These are phyloP conservation scores for Sylvietta virens DNA, from an alignment of 2,113 vertebrate genomes.

Conservation along the genomic window DNA sequence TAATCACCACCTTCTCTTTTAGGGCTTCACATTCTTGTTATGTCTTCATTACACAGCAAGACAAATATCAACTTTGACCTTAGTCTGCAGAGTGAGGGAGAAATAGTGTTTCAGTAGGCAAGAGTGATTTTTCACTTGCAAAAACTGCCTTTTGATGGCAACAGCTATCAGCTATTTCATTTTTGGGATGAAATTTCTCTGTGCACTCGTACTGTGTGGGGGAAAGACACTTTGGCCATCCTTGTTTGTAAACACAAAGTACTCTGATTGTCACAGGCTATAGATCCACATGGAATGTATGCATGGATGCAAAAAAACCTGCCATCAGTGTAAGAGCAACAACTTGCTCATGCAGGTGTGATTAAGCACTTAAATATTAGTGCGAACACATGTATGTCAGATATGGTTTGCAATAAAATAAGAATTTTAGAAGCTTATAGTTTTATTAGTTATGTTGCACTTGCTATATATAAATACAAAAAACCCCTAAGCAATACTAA, in stretches of 20 bases:
- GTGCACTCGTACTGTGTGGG: fast-evolving
- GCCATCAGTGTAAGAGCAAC: neutral
- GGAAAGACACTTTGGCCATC: neutral
- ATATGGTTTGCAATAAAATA: neutral
- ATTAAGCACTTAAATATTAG: neutral
- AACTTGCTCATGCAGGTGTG: neutral
- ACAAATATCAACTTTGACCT: constrained; percentile 36
- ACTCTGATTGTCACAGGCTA: fast-evolving
- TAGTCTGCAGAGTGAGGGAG: neutral
- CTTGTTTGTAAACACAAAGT: neutral
- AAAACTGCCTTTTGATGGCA: constrained; percentile 7
- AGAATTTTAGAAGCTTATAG: neutral
- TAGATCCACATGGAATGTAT: neutral
- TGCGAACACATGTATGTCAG: neutral
- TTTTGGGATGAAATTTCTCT: neutral
- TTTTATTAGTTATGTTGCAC: neutral
- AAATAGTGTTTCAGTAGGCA: neutral
- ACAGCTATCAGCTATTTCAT: neutral
- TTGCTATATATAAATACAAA: neutral
- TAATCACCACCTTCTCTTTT: neutral
- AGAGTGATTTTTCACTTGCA: neutral
- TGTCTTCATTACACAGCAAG: neutral
- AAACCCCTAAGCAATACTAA: neutral
- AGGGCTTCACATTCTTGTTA: constrained; percentile 15
- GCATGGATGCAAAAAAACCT: neutral